Conservation (phyloP, 2,888 invertebrate species). For the Rambutsinella grinnellia region DNA sequence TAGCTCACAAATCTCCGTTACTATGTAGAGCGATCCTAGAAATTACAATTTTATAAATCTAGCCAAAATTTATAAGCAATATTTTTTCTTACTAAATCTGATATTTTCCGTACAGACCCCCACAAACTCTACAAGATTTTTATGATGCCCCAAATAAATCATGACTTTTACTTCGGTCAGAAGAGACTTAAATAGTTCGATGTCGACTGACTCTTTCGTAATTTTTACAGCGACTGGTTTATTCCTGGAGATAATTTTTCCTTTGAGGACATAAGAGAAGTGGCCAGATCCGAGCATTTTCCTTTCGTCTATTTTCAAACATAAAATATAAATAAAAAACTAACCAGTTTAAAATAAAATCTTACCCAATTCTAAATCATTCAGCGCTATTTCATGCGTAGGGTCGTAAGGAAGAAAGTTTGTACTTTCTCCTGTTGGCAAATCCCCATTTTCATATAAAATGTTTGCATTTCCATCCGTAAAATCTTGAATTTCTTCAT, state of each 20-base stretch:
- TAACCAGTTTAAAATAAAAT: neutral
- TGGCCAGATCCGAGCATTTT: neutral
- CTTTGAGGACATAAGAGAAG: neutral
- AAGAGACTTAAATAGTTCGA: conserved; percentile 9
- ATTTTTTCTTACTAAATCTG: neutral
- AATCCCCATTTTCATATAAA: no score
- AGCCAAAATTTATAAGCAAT: neutral
- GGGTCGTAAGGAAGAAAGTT: no score
- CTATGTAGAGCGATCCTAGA: neutral
- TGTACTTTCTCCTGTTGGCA: no score
- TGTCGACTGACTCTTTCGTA: conserved; percentile 9
- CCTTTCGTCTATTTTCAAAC: no score
- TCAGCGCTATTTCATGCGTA: neutral
- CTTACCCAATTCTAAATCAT: neutral
- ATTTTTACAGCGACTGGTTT: conserved; percentile 9
- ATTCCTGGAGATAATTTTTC: neutral
- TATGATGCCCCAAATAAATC: conserved; percentile 15
- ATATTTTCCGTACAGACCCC: conserved; percentile 16
- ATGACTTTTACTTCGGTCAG: conserved; percentile 19
- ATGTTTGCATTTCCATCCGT: no score
- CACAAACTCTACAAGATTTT: conserved; percentile 14
- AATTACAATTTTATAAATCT: neutral
- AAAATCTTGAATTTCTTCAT: no score
- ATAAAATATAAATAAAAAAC: neutral
- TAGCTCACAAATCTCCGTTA: neutral